Base-by-base conservation (phyloP, 2,113 vertebrate species). In the Synchiropus splendidus region DNA sequence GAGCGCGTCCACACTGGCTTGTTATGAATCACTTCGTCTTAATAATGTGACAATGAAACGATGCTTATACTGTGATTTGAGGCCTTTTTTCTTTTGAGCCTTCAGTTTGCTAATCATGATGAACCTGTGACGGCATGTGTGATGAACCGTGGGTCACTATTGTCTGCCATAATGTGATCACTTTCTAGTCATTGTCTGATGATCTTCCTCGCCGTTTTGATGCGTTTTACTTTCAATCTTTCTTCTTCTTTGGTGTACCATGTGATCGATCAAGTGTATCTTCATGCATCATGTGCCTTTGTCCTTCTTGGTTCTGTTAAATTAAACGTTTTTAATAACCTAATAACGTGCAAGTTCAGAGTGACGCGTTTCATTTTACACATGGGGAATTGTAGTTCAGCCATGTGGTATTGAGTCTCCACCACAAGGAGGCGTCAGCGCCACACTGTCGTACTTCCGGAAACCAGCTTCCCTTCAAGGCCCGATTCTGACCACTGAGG, bases 311-410 rank as follows among this genome's bases (percentile, higher is more conserved):
- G n/a, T n/a, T 64, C 54, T 75, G 58, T 75, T 78, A 75, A 74
- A 80, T 80, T 78, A 82, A 82, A 78, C 45, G 35, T 71, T 82
- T 80, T 75, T 51, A 80, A 75, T 74, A 55, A 59, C 39, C 4
- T 1, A 16, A 6, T 14, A 10, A 5, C 15, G 8, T 5, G 8
- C 21, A 27, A 4, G 21, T 5, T 27, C 21, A 27, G 8, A 27
- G 21, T 27, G 21, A 8, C 4, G 21, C 4, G 21, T 27, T 27
- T 27, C 21, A 27, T 27, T 27, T 27, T 27, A 27, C n/a, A n/a
- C n/a, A n/a, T n/a, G n/a, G n/a, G n/a, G n/a, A n/a, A n/a, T 27
- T 27, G 4, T 8, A 27, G 4, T 27, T 8, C 4, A 27, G 8
- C 8, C 21, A 4, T 27, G 21, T 8, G 8, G 21, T n/a, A 8